Evolutionary conservation across 2,113 vertebrate genomes (phyloP), one percentile per base, ranked within the genome.

Genomic region (Alethe diademata): DNA sequence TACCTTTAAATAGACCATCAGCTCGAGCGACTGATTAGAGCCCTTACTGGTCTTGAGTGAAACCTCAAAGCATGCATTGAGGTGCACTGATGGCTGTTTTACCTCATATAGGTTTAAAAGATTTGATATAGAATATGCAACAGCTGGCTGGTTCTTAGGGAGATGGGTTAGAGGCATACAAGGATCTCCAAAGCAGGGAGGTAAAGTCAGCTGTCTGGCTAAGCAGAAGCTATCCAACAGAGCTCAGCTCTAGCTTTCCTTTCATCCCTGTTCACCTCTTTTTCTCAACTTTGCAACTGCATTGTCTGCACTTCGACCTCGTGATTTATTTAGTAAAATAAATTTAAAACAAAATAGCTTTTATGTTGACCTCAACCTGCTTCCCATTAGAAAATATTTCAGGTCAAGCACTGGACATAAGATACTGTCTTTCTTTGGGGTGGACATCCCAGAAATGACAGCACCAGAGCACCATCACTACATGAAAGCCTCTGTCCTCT

Each of bases 51-150:
- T 71, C 56, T 43, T 18, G 33, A 15, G 40, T 10, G 24, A 69
- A 75, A 38, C 29, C 51, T 45, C n/a, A 23, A 1, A 60, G n/a
- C 5, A 0, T 11, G 24, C 16, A n/a, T 4, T 51, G 50, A 70
- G 14, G 43, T 33, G 17, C 2, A 2, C 1, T 33, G 29, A 38
- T 26, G 2, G 3, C 0, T 2, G 20, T n/a, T 72, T 23, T 20
- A 64, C 6, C 26, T 26, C 35, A 14, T 8, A 17, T 0, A 45
- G 6, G 18, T 45, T 76, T 61, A 24, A 12, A 64, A 73, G 22
- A 36, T 42, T 56, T 56, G 16, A 48, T 17, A 42, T 11, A 22
- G 35, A 47, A 56, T 26, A 50, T 26, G 48, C 24, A 50, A 26
- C 17, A 60, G 8, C 50, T 78, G 48, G 15, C 56, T 78, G 40